phyloP scores from a whole-genome alignment of 2,888 invertebrate species.

The Cremastinae sp. region DNA sequence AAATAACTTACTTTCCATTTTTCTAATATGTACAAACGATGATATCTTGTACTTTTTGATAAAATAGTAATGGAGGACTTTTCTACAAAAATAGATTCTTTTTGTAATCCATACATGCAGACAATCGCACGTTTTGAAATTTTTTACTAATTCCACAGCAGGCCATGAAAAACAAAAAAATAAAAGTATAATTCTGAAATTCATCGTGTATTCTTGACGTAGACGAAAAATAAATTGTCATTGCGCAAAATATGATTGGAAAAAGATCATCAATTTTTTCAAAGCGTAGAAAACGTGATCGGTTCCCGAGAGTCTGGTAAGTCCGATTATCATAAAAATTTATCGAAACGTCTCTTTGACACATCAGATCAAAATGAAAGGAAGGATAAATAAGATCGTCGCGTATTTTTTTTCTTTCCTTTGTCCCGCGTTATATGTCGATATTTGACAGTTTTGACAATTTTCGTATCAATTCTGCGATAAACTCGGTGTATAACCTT shows the following conservation, averaged over 20 bases:
- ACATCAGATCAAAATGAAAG: background rate
- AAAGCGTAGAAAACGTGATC: conserved; percentile 24
- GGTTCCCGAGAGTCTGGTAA: conserved; percentile 47
- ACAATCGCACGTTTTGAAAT: too few relatives aligned
- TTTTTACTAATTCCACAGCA: too few relatives aligned
- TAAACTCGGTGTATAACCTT: background rate
- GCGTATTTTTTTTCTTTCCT: conserved; percentile 12
- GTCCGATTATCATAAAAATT: conserved; percentile 34
- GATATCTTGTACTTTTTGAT: too few relatives aligned
- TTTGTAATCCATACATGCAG: too few relatives aligned
- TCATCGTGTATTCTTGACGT: too few relatives aligned
- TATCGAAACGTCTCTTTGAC: background rate
- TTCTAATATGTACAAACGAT: too few relatives aligned
- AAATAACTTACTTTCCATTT: too few relatives aligned
- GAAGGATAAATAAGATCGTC: conserved; percentile 1
- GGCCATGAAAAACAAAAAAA: too few relatives aligned
- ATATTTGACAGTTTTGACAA: conserved; percentile 8
- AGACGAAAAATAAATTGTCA: background rate
- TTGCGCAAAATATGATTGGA: conserved; percentile 5
- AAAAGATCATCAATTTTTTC: conserved; percentile 26
- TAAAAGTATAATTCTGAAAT: too few relatives aligned
- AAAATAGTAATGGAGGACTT: too few relatives aligned
- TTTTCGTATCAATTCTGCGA: conserved; percentile 23
- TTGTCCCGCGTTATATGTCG: conserved; percentile 11
- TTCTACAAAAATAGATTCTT: too few relatives aligned